Conservation (phyloP, 2,113 vertebrate species). For the Cyanoramphus novaezelandiae region DNA sequence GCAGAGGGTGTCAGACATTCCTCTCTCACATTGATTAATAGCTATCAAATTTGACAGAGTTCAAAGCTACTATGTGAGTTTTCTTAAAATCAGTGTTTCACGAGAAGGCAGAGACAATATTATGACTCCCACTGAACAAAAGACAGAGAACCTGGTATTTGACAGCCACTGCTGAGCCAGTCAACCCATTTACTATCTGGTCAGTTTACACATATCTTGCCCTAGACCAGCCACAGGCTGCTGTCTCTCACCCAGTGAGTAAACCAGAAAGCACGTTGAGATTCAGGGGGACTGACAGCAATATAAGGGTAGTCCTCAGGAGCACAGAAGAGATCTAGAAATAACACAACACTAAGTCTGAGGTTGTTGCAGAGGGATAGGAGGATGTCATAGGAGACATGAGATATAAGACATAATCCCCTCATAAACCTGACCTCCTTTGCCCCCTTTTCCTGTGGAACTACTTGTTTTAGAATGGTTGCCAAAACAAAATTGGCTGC, state of each 20-base stretch:
- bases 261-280: background rate
- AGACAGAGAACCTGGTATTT: background rate
- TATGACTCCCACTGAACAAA: background rate
- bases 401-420: background rate
- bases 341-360: background rate
- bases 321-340: background rate
- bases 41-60: background rate
- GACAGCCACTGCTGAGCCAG: background rate
- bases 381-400: background rate
- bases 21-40: background rate
- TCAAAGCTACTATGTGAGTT: background rate
- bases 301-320: background rate
- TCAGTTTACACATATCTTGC: rapidly evolving
- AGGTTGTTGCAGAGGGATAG: background rate
- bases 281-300: background rate
- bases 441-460: background rate
- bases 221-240: background rate
- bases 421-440: background rate
- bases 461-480: background rate
- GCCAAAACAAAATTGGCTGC: background rate
- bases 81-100: background rate
- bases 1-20: background rate
- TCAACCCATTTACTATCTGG: background rate
- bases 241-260: background rate
- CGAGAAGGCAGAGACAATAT: background rate